These are phyloP conservation scores for Drosophila melanogaster DNA, from an alignment of 1,140 invertebrate species.

Conservation along the genomic window Release_6_plus_ISO1_MT NT_037436.4:1095001-1095500, in stretches of 20 bases:
- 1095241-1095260: constrained; percentile 70
- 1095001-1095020: constrained; percentile 83
- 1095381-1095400: constrained; percentile 1
- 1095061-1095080: constrained; percentile 23
- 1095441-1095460: constrained; percentile 55
- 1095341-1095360: constrained; percentile 65
- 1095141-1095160: constrained; percentile 82
- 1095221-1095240: constrained; percentile 64
- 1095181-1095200: constrained; percentile 54
- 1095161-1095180: constrained; percentile 74
- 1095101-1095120: constrained; percentile 1
- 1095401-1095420: background rate
- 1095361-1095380: constrained; percentile 38
- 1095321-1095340: constrained; percentile 71
- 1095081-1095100: too few relatives aligned
- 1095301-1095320: constrained; percentile 37
- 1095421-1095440: constrained; percentile 41
- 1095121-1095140: constrained; percentile 34
- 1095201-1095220: constrained; percentile 43
- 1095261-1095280: constrained; percentile 62
- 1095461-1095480: constrained; percentile 52
- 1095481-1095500: constrained; percentile 36
- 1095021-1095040: constrained; percentile 77
- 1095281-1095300: constrained; percentile 68
- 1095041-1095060: constrained; percentile 75